Percentiles rank a stretch among this genome's conserved stretches.
Conservation (phyloP, 2,113 vertebrate genomes). For the Clupea harengus region DNA sequence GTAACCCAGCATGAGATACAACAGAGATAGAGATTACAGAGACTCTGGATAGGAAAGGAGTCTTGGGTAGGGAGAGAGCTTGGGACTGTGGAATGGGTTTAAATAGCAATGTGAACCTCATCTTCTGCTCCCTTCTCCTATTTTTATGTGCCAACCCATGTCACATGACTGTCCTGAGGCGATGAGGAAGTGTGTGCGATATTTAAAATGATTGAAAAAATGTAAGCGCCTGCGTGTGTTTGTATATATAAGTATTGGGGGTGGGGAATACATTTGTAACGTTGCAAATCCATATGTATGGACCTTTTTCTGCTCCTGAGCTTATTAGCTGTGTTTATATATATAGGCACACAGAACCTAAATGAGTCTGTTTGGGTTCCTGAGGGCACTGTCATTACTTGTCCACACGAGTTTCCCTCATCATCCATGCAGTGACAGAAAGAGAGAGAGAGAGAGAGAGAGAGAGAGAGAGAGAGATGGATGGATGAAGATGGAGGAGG, state of each 20-base stretch:
- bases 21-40: background rate
- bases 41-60: background rate
- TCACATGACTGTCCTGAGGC: background rate
- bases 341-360: slow-evolving; percentile 8
- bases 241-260: background rate
- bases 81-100: background rate
- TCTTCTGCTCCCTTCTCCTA: background rate
- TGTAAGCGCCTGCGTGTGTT: background rate
- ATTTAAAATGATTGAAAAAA: background rate
- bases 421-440: slow-evolving; percentile 15
- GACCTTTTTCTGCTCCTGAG: background rate
- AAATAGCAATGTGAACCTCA: background rate
- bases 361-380: slow-evolving; percentile 21
- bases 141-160: background rate
- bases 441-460: background rate
- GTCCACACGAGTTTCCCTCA: slow-evolving; percentile 10
- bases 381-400: slow-evolving; percentile 28
- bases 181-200: background rate
- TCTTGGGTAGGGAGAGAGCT: background rate
- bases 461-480: background rate
- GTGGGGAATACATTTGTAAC: background rate
- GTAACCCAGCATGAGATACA: background rate
- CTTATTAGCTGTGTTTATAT: slow-evolving; percentile 29
- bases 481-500: background rate
- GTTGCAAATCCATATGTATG: background rate